Evolutionary conservation across 2,888 invertebrate genomes (phyloP).

Genomic region (Dicyrtoma fusca): DNA sequence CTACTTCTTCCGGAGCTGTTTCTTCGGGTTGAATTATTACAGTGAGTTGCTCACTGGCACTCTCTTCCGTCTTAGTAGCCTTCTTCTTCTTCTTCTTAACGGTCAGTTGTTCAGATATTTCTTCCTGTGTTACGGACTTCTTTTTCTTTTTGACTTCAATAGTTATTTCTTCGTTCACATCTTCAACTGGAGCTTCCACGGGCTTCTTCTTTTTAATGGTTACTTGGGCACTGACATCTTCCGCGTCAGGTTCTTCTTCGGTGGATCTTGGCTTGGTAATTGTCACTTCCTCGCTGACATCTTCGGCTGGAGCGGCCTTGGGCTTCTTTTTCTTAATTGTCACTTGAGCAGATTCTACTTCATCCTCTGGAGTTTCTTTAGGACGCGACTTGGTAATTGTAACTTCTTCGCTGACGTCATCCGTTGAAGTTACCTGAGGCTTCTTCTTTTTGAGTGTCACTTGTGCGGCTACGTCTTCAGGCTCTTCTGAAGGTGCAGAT

Average conservation of each 20-base stretch:
- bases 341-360: conserved; percentile 33
- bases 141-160: conserved; percentile 44
- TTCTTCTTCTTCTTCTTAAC: conserved; percentile 63
- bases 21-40: conserved; percentile 54
- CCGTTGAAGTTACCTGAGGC: conserved; percentile 52
- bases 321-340: conserved; percentile 54
- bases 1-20: conserved; percentile 58
- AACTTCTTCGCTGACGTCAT: conserved; percentile 32
- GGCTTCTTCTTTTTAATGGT: conserved; percentile 35
- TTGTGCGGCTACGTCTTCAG: conserved; percentile 24
- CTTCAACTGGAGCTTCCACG: conserved; percentile 62
- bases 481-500: conserved; percentile 39
- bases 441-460: conserved; percentile 54
- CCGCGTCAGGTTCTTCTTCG: conserved; percentile 37
- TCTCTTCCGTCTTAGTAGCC: conserved; percentile 29
- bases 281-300: conserved; percentile 53
- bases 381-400: conserved; percentile 54
- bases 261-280: conserved; percentile 55
- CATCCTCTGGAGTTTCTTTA: conserved; percentile 51
- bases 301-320: conserved; percentile 51
- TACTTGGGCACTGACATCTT: conserved; percentile 51
- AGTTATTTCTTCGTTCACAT: conserved; percentile 19
- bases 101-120: conserved; percentile 47
- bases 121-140: conserved; percentile 64
- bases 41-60: conserved; percentile 35